Base-by-base conservation (phyloP, 2,113 vertebrate genomes). In the Lagopus muta region DNA sequence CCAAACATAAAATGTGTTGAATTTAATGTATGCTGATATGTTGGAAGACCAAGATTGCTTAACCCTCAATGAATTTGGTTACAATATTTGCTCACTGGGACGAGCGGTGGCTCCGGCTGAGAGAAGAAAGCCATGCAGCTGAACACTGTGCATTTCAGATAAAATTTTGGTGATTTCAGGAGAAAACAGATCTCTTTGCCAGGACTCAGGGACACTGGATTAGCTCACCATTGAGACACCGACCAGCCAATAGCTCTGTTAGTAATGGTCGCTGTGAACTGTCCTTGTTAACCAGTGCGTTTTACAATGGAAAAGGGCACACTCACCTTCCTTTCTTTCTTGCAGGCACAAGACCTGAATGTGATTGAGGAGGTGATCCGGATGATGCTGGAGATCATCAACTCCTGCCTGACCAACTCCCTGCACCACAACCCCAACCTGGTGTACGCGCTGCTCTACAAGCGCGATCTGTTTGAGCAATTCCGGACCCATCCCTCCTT, bases 311-410 rank as follows among this genome's bases (percentile, higher is more conserved):
- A 72, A 47, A 72, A 86, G 77, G 69, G 16, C 61, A 72, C 18
- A 1, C 36, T 97, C 40, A 97, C 65, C 13, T 88, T 89, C 45
- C 4, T 55, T 74, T 67, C 10, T 94, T 76, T 86, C 96, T 95
- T 66, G 64, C 96, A 99, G 99, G 99, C 99, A 0, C 99, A 99
- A 95, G 99, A 99, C 94, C 97, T 99, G 85, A 99, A 98, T 52
- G 99, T 99, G 96, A 99, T 99, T 0, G 99, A 99, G 95, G 99
- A 99, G 91, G 99, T 99, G 96, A 99, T 99, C 97, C 98, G 99
- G 50, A 99, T 99, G 99, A 99, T 99, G 98, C 80, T 99, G 91
- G 99, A 99, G 97, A 99, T 99, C 94, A 99, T 99, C 97, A 99
- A 99, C 97, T 99, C 99, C 66, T 99, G 99, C 97, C 96, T 99